phyloP scores from a whole-genome alignment of 2,797 vertebrate genomes.

The Gallinago solitaria region DNA sequence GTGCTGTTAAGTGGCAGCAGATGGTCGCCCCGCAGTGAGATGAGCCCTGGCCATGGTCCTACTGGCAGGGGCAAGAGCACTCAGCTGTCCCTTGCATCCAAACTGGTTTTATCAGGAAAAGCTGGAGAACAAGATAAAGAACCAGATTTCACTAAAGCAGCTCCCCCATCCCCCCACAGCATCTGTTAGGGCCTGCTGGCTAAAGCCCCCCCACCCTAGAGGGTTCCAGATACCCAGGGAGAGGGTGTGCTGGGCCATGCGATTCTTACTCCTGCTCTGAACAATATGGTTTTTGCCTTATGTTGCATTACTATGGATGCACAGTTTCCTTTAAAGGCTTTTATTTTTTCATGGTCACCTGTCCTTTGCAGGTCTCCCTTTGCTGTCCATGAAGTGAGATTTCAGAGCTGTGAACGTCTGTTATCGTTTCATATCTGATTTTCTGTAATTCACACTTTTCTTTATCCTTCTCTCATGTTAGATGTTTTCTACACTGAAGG shows the following conservation, averaged over 20 bases:
- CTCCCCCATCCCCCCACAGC: slow-evolving; percentile 45
- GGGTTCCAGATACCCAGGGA: slow-evolving; percentile 11
- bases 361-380: slow-evolving; percentile 14
- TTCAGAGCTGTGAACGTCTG: background rate
- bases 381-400: background rate
- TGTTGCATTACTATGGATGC: slow-evolving; percentile 35
- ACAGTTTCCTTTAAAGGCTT: background rate
- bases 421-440: background rate
- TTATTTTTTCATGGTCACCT: slow-evolving; percentile 11
- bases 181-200: slow-evolving; percentile 60
- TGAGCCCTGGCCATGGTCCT: slow-evolving; percentile 70
- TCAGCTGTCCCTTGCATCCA: slow-evolving; percentile 62
- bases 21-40: slow-evolving; percentile 66
- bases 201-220: background rate
- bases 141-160: slow-evolving; percentile 37
- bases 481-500: background rate
- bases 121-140: slow-evolving; percentile 60
- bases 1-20: slow-evolving; percentile 72
- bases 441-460: background rate
- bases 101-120: slow-evolving; percentile 69
- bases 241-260: slow-evolving; percentile 8
- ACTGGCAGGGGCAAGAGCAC: slow-evolving; percentile 70
- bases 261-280: background rate
- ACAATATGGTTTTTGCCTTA: slow-evolving; percentile 42
- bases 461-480: background rate